Evolutionary conservation across 2,888 invertebrate genomes (phyloP).

Genomic region (Patella depressa): DNA sequence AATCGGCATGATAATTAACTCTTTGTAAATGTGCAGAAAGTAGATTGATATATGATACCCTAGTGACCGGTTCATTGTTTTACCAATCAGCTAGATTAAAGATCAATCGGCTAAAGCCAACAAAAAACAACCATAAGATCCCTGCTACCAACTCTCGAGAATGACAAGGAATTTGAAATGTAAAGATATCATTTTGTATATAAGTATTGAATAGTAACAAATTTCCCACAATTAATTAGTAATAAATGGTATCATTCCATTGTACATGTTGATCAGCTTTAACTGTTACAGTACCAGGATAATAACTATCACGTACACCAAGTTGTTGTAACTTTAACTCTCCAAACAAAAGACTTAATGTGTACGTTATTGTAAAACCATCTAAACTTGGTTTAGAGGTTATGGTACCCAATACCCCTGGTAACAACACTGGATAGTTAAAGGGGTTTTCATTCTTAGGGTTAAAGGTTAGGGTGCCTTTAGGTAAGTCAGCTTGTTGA

Average conservation of each 20-base stretch:
- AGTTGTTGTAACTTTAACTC: not conserved
- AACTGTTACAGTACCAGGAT: not conserved
- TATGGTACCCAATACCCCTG: not conserved
- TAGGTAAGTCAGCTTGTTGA: not conserved
- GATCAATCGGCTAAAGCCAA: too few species aligned
- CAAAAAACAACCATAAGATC: too few species aligned
- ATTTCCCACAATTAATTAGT: too few species aligned
- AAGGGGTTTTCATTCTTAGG: not conserved
- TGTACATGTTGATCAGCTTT: not conserved
- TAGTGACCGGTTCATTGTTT: too few species aligned
- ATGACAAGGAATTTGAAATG: too few species aligned
- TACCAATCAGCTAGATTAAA: too few species aligned
- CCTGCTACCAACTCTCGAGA: too few species aligned
- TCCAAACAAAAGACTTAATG: not conserved
- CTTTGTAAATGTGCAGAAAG: too few species aligned
- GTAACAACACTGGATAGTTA: not conserved
- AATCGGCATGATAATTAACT: too few species aligned
- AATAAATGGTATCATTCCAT: not conserved
- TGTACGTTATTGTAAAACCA: not conserved
- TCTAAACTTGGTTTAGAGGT: not conserved
- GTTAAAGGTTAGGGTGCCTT: not conserved
- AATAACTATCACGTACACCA: not conserved
- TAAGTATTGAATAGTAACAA: too few species aligned
- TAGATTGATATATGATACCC: too few species aligned
- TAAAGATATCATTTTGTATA: too few species aligned